These are phyloP conservation scores for Varanus komodoensis DNA, from an alignment of 2,113 vertebrate genomes.

Conservation along the genomic window DNA sequence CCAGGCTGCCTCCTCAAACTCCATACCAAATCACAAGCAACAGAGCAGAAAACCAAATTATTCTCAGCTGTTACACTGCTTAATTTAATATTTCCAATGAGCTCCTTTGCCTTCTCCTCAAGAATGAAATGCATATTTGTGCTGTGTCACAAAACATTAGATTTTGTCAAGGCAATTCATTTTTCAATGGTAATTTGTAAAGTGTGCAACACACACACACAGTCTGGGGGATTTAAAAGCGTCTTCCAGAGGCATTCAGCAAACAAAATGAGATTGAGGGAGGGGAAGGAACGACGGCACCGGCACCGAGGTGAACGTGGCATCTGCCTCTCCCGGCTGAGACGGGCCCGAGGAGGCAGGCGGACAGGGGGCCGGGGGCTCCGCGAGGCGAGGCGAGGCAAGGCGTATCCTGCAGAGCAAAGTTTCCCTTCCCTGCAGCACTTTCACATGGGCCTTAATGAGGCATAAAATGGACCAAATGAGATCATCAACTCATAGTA, in stretches of 20 bases:
- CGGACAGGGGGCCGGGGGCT: fast-evolving
- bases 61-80: slow-evolving; percentile 95
- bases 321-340: slow-evolving; percentile 23
- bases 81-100: slow-evolving; percentile 99
- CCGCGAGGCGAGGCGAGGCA: slow-evolving; percentile 46
- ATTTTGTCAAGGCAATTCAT: slow-evolving; percentile 88
- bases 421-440: slow-evolving; percentile 22
- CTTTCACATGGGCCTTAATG: slow-evolving; percentile 51
- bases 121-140: slow-evolving; percentile 87
- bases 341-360: slow-evolving; percentile 18
- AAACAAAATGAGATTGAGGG: slow-evolving; percentile 33
- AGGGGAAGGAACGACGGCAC: slow-evolving; percentile 23
- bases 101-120: slow-evolving; percentile 83
- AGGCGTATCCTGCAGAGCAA: slow-evolving; percentile 18
- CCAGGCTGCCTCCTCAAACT: slow-evolving; percentile 81
- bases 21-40: slow-evolving; percentile 86
- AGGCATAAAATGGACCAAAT: slow-evolving; percentile 59
- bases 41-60: slow-evolving; percentile 99
- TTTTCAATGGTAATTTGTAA: slow-evolving; percentile 87
- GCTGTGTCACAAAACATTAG: slow-evolving; percentile 95
- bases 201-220: slow-evolving; percentile 64
- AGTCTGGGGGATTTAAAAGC: slow-evolving; percentile 63
- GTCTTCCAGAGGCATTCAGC: slow-evolving; percentile 47
- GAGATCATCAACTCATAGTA: slow-evolving; percentile 61
- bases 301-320: slow-evolving; percentile 31